phyloP scores from a whole-genome alignment of 2,888 invertebrate species.

The Globia sparganii region DNA sequence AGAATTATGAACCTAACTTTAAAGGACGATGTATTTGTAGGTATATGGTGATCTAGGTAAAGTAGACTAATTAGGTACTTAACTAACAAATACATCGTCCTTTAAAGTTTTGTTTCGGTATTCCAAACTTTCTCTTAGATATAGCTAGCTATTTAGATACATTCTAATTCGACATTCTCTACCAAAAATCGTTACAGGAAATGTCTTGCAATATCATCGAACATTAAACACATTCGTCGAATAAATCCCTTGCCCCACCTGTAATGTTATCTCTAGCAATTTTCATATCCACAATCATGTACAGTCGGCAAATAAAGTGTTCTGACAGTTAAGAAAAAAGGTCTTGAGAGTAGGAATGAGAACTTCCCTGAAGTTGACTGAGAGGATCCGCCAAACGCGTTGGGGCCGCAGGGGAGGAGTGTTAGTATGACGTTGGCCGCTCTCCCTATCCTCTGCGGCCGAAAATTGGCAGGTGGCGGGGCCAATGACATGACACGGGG shows the following conservation, averaged over 20 bases:
- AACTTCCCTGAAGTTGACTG: background rate
- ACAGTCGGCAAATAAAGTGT: conserved; percentile 12
- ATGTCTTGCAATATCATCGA: conserved; percentile 42
- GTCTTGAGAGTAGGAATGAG: background rate
- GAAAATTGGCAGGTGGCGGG: no score
- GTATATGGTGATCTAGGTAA: no score
- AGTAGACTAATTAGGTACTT: no score
- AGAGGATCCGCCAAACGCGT: background rate
- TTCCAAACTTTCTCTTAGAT: background rate
- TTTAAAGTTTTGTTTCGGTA: background rate
- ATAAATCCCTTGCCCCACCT: conserved; percentile 47
- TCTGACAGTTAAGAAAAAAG: background rate
- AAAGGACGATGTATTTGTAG: no score
- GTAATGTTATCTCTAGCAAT: conserved; percentile 59
- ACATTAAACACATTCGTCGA: conserved; percentile 37
- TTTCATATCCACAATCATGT: conserved; percentile 48
- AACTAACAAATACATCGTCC: background rate
- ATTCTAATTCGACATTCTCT: conserved; percentile 15
- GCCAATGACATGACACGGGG: no score
- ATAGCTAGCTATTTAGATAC: background rate
- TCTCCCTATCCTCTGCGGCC: no score
- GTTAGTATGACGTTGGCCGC: no score
- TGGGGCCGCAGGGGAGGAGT: no score
- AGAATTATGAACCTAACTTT: no score
- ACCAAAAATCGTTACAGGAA: conserved; percentile 22